Percentiles rank a stretch among this genome's conserved stretches.
Evolutionary conservation across 2,113 vertebrate genomes (phyloP).

Genomic region (Phaethornis superciliosus): DNA sequence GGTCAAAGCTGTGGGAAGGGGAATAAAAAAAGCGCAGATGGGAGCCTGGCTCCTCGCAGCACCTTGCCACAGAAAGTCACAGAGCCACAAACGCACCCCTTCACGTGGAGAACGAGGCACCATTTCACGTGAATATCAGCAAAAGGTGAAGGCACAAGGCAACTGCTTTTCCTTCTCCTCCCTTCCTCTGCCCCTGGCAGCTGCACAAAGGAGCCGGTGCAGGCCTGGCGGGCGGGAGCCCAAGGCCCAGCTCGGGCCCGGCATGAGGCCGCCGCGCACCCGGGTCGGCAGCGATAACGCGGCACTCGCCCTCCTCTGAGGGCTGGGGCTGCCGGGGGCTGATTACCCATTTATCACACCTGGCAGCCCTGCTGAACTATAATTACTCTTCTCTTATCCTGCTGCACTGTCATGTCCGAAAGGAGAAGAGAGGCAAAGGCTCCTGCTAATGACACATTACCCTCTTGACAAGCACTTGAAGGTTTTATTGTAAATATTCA

Average conservation of each 20-base stretch:
- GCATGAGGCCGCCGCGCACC: slow-evolving; percentile 72
- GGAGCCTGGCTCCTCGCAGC: neutral
- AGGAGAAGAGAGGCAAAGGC: slow-evolving; percentile 82
- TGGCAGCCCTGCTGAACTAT: slow-evolving; percentile 98
- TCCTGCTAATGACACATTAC: slow-evolving; percentile 87
- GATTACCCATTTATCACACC: slow-evolving; percentile 99
- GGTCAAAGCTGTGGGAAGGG: neutral
- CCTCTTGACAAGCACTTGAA: slow-evolving; percentile 84
- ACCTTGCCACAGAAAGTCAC: neutral
- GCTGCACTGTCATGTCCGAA: slow-evolving; percentile 94
- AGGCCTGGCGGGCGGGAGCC: slow-evolving; percentile 58
- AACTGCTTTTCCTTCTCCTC: neutral
- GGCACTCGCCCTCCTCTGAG: slow-evolving; percentile 99
- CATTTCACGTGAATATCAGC: neutral
- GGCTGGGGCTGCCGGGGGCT: slow-evolving; percentile 90
- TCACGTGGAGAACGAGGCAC: neutral
- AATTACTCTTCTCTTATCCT: slow-evolving; percentile 99
- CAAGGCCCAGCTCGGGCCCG: slow-evolving; percentile 83
- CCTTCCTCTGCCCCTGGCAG: slow-evolving; percentile 36
- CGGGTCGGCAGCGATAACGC: slow-evolving; percentile 94
- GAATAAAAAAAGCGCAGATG: rapidly evolving
- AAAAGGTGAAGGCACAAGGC: neutral
- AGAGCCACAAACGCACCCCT: neutral
- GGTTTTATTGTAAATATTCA: slow-evolving; percentile 86
- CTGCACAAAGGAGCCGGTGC: slow-evolving; percentile 71